Percentiles rank a stretch among this genome's conserved stretches.
Evolutionary conservation across 2,113 vertebrate species (phyloP).

Genomic region (Prinia subflava): DNA sequence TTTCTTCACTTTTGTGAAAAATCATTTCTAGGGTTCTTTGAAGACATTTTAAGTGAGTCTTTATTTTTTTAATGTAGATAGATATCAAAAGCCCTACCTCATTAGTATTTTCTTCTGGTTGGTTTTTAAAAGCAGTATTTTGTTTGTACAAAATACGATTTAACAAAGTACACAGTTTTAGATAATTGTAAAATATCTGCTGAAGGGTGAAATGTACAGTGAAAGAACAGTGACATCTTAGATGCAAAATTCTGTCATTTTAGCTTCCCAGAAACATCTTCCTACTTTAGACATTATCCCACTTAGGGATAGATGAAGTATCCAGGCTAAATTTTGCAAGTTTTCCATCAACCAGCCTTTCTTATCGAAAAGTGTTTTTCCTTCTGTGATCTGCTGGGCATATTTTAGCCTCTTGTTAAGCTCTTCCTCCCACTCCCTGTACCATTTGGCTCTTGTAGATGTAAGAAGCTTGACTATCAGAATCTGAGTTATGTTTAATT

Average conservation of each 20-base stretch:
- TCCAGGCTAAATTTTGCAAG: not conserved
- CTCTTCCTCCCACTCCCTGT: not conserved
- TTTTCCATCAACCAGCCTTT: not conserved
- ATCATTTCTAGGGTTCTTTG: not conserved
- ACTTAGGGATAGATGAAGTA: not conserved
- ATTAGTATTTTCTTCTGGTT: not conserved
- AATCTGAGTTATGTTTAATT: not conserved
- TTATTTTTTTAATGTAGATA: not conserved
- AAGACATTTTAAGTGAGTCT: not conserved
- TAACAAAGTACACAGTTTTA: not conserved
- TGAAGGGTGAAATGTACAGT: not conserved
- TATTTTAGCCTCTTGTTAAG: not conserved
- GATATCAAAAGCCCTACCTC: not conserved
- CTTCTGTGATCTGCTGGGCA: not conserved
- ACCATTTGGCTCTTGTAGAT: not conserved
- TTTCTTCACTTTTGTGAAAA: not conserved
- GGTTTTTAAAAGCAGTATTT: not conserved
- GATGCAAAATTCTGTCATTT: not conserved
- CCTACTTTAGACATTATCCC: not conserved
- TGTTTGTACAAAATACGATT: not conserved
- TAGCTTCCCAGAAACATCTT: not conserved
- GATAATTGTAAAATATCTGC: not conserved
- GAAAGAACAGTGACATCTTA: not conserved
- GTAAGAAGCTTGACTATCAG: not conserved
- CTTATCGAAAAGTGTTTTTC: not conserved